Percentiles rank a stretch among this genome's conserved stretches.
These are phyloP conservation scores for Nyctereutes procyonoides DNA, from an alignment of 2,113 vertebrate species.

Conservation along the genomic window DNA sequence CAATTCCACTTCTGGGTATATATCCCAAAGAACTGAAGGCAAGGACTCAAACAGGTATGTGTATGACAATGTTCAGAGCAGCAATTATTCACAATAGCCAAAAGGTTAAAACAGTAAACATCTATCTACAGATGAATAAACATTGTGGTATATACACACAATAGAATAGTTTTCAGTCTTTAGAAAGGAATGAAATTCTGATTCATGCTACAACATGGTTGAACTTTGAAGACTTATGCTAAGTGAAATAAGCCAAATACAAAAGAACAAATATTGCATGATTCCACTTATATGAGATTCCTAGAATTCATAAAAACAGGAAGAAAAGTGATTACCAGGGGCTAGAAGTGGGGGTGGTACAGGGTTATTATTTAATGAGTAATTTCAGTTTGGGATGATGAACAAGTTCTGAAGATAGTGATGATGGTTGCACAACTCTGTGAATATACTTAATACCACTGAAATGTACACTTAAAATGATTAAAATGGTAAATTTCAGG, in stretches of 20 bases:
- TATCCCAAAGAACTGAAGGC: neutral
- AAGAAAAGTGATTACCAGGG: conserved; percentile 21
- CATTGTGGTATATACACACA: neutral
- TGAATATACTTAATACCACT: neutral
- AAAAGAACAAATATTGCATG: neutral
- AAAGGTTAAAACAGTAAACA: neutral
- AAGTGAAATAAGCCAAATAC: neutral
- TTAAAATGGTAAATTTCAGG: conserved; percentile 20
- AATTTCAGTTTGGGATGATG: conserved; percentile 16
- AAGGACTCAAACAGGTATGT: neutral
- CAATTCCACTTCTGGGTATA: neutral
- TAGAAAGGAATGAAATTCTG: conserved; percentile 5
- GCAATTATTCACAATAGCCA: neutral
- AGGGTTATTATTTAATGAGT: conserved; percentile 11
- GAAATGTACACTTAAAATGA: neutral
- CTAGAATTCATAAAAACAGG: neutral
- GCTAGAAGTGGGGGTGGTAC: neutral
- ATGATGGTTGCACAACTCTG: conserved; percentile 9
- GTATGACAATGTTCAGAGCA: neutral
- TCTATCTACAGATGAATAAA: neutral
- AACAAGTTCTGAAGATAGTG: conserved; percentile 49
- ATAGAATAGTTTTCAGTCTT: neutral
- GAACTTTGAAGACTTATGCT: neutral
- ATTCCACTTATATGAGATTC: neutral
- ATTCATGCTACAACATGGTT: neutral